Conservation (phyloP, 2,797 vertebrate genomes). For the Neosilurus mollespiculum region DNA sequence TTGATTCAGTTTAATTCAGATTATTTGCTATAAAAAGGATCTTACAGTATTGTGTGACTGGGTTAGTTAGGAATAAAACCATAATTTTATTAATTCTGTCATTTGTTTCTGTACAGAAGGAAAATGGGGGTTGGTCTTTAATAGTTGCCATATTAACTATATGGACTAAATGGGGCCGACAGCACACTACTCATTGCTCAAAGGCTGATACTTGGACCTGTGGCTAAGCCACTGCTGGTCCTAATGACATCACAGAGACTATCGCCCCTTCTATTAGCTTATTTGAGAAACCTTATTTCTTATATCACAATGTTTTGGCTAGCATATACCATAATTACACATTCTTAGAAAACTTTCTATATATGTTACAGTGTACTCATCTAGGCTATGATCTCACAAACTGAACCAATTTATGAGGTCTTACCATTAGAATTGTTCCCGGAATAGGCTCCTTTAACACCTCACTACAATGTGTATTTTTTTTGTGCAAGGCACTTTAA, state of each 20-base stretch:
- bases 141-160: neutral
- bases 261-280: neutral
- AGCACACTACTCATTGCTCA: neutral
- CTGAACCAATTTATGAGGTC: slow-evolving; percentile 6
- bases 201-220: neutral
- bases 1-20: neutral
- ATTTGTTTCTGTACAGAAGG: neutral
- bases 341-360: neutral
- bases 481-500: slow-evolving; percentile 3
- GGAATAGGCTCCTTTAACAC: slow-evolving; percentile 1
- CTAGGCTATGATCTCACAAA: neutral
- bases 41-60: neutral
- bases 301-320: neutral
- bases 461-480: slow-evolving; percentile 13
- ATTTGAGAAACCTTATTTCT: neutral
- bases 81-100: neutral
- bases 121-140: neutral
- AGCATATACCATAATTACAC: neutral
- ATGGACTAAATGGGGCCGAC: neutral
- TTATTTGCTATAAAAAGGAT: neutral
- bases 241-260: neutral
- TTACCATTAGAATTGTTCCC: slow-evolving; percentile 8
- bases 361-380: neutral
- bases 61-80: neutral
- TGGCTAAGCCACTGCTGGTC: too few relatives aligned